phyloP scores from a whole-genome alignment of 2,888 invertebrate species.

The Atethmia centrago region DNA sequence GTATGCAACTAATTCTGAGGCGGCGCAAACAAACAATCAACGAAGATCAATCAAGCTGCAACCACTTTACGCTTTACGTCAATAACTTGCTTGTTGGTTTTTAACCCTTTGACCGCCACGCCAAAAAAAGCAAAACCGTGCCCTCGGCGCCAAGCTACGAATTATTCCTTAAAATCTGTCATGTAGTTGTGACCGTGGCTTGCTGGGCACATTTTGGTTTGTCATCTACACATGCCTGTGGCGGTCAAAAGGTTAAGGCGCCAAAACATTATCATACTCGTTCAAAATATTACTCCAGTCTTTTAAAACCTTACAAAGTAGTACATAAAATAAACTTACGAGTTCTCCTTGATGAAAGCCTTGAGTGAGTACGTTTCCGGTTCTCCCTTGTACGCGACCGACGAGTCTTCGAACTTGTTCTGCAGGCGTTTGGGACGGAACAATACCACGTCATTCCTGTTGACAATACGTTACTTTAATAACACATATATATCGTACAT shows the following conservation, averaged over 20 bases:
- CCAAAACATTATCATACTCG: background rate
- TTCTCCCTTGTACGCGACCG: constrained; percentile 94
- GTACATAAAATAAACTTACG: constrained; percentile 91
- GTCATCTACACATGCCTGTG: too few relatives aligned
- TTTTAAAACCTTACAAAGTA: background rate
- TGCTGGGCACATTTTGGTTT: too few relatives aligned
- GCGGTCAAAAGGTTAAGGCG: too few relatives aligned
- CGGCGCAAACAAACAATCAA: background rate
- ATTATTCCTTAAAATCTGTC: too few relatives aligned
- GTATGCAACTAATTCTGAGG: background rate
- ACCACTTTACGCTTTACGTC: background rate
- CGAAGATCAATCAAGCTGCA: background rate
- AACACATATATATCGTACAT: background rate
- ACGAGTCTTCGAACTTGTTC: constrained; percentile 97
- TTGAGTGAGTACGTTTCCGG: constrained; percentile 93
- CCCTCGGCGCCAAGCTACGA: too few relatives aligned
- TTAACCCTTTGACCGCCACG: too few relatives aligned
- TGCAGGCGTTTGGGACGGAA: constrained; percentile 96
- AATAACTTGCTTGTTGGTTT: background rate
- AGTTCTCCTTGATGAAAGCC: constrained; percentile 95
- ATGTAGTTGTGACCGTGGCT: too few relatives aligned
- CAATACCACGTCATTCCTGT: constrained; percentile 95
- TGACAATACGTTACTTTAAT: constrained; percentile 27
- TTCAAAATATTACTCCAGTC: background rate
- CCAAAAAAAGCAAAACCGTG: too few relatives aligned